Conservation (phyloP, 2,113 vertebrate species). For the Camelus dromedarius region DNA sequence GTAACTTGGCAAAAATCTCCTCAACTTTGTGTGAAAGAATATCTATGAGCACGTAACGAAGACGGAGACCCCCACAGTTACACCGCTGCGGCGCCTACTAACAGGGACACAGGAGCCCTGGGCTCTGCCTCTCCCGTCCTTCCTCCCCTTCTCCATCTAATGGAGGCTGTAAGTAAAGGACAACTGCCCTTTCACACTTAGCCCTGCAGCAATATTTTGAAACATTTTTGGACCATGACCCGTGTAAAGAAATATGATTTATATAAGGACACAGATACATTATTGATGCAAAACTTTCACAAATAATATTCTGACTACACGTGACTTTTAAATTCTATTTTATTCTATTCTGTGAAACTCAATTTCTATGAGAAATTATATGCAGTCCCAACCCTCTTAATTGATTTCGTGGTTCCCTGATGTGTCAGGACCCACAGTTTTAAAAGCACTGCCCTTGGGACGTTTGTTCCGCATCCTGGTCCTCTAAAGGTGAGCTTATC, state of each 20-base stretch:
- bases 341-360: background rate
- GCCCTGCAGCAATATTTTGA: background rate
- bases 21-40: background rate
- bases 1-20: background rate
- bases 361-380: background rate
- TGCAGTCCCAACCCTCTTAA: background rate
- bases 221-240: background rate
- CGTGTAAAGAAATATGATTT: background rate
- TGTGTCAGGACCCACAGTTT: background rate
- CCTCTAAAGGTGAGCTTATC: background rate
- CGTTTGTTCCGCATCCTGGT: background rate
- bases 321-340: background rate
- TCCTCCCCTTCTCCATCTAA: background rate
- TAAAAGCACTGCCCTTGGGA: background rate
- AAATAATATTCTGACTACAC: background rate
- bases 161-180: background rate
- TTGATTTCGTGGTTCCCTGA: background rate
- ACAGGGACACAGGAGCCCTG: background rate
- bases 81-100: accelerated
- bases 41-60: background rate
- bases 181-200: background rate
- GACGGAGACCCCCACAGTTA: background rate
- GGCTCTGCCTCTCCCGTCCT: accelerated
- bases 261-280: background rate
- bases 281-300: background rate